Percentiles rank a stretch among this genome's conserved stretches.
phyloP scores from a whole-genome alignment of 2,888 invertebrate species.

The Trachelus stipa region DNA sequence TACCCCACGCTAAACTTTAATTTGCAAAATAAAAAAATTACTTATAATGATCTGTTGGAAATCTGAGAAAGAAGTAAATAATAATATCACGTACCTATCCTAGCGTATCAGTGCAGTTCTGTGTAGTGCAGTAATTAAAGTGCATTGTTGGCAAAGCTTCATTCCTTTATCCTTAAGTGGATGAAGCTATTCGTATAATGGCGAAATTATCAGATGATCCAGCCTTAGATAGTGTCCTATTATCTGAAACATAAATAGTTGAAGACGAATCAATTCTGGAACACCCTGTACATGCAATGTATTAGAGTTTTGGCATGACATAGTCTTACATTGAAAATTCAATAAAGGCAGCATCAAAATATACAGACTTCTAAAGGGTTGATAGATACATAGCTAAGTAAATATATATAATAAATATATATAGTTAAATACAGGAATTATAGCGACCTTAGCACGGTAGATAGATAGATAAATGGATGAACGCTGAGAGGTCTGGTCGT shows the following conservation, averaged over 20 bases:
- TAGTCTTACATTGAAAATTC: neutral
- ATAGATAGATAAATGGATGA: neutral
- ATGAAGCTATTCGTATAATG: neutral
- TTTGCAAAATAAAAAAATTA: neutral
- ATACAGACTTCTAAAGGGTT: neutral
- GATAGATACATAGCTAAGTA: neutral
- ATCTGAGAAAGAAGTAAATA: neutral
- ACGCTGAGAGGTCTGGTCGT: constrained; percentile 1
- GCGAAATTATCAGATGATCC: neutral
- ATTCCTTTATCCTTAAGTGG: neutral
- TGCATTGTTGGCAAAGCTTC: neutral
- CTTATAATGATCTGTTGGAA: neutral
- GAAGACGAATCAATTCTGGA: neutral
- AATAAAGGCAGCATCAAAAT: neutral
- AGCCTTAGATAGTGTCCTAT: neutral
- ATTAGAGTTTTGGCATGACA: neutral
- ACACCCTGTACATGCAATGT: neutral
- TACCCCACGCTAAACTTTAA: neutral
- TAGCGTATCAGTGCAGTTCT: neutral
- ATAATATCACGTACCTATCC: neutral
- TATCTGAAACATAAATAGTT: neutral
- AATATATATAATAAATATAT: neutral
- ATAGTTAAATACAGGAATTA: neutral
- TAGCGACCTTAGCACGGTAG: neutral
- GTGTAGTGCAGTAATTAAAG: neutral